phyloP scores from a whole-genome alignment of 2,113 vertebrate genomes.

The Pomatorhinus ruficollis region DNA sequence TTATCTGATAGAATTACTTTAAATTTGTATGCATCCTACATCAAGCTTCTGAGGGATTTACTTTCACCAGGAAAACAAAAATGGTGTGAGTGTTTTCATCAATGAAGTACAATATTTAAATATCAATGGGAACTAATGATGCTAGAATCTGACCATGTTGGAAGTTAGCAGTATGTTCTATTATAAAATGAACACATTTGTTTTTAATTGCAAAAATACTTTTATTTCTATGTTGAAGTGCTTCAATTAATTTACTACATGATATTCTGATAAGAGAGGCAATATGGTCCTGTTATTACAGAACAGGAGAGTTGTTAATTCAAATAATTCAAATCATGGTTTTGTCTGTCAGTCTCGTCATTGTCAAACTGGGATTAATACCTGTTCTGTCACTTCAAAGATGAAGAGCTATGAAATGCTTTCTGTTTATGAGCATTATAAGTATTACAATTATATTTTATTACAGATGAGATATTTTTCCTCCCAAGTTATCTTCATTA shows the following conservation, averaged over 20 bases:
- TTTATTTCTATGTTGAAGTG: neutral
- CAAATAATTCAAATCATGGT: neutral
- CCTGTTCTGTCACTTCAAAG: neutral
- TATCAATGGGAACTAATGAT: rapidly evolving
- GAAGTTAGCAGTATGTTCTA: neutral
- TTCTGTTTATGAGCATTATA: neutral
- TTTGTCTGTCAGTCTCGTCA: neutral
- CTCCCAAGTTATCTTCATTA: neutral
- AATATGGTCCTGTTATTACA: neutral
- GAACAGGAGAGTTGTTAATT: neutral
- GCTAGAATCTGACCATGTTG: neutral
- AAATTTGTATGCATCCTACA: neutral
- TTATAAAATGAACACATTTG: neutral
- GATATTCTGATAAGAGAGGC: neutral
- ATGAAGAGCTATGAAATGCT: neutral
- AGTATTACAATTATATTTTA: neutral
- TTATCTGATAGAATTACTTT: neutral
- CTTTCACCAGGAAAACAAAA: neutral
- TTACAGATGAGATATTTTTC: neutral
- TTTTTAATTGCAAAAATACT: neutral
- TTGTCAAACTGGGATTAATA: neutral
- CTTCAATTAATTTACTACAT: neutral
- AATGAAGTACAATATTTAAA: neutral
- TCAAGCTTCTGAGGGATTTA: neutral
- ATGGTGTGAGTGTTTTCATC: neutral